Evolutionary conservation across 2,113 vertebrate genomes (phyloP), one percentile per base, ranked within the genome.

Genomic region (Sprattus sprattus): DNA sequence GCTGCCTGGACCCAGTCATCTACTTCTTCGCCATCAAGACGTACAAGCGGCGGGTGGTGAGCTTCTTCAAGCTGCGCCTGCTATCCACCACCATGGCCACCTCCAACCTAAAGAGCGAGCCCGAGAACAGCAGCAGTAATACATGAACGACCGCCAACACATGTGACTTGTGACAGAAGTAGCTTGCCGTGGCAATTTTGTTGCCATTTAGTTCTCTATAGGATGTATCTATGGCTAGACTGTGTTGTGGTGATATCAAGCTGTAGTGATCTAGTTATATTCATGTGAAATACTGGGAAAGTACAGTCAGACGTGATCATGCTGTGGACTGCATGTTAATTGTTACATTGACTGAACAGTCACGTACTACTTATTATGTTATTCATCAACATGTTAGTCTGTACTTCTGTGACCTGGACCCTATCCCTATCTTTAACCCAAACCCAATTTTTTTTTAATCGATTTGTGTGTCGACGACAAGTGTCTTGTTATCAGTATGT

Each of bases 21-120:
- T 97, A 97, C 92, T 97, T 97, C 92, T 97, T 97, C 0, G 96
- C 95, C 10, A 97, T 97, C 39, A 95, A 95, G 57, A 94, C 92
- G 3, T 96, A 97, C 89, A 96, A 97, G 91, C 92, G 92, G 89
- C 93, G 93, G 64, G 93, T 98, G 89, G 87, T 96, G 46, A 91
- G 94, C 75, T 86, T 97, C 84, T 95, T 97, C 86, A 96, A 91
- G 89, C 93, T 91, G 85, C 94, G 92, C 0, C 91, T 93, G n/a
- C n/a, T n/a, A n/a, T n/a, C n/a, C 13, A 93, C 93, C 0, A 83
- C 92, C n/a, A 49, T 11, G 2, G 88, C 92, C 5, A 94, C 94
- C 47, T 92, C 92, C 18, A 94, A 91, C 46, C 93, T 92, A 15
- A 94, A 91, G 86, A 94, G 92, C 88, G 92, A 91, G 71, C 91